phyloP scores from a whole-genome alignment of 2,888 invertebrate genomes.

The Ecdyonurus torrentis region DNA sequence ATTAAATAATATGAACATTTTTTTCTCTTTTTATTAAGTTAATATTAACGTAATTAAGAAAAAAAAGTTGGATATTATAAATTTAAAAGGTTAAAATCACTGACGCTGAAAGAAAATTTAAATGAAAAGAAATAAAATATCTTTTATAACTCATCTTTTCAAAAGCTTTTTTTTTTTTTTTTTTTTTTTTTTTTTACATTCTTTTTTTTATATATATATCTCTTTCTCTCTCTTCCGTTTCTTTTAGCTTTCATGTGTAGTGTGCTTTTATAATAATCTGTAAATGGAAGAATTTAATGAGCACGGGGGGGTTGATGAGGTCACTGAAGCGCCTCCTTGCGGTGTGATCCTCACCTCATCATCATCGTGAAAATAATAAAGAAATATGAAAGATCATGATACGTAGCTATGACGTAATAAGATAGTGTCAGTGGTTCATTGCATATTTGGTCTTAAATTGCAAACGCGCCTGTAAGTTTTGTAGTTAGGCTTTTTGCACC shows the following conservation, averaged over 20 bases:
- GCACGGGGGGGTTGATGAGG: neutral
- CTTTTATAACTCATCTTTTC: neutral
- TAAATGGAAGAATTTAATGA: conserved; percentile 1
- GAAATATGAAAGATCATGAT: neutral
- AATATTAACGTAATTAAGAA: neutral
- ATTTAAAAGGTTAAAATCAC: neutral
- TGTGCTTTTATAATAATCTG: neutral
- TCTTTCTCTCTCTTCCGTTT: neutral
- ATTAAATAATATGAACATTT: no score
- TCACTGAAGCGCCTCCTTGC: neutral
- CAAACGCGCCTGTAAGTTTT: no score
- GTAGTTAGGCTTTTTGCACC: no score
- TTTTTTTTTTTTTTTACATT: neutral
- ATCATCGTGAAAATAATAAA: neutral
- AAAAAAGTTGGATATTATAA: neutral
- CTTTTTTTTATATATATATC: neutral
- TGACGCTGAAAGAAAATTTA: neutral
- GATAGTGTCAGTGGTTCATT: neutral
- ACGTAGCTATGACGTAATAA: neutral
- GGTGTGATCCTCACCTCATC: neutral
- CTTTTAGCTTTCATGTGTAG: neutral
- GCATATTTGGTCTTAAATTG: no score
- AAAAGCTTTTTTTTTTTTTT: neutral
- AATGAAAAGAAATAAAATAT: neutral
- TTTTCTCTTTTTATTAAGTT: no score